A percentile compares a stretch with the other conserved stretches of the same genome.
phyloP scores from a whole-genome alignment of 2,888 invertebrate genomes.

The Cepaea hortensis region DNA sequence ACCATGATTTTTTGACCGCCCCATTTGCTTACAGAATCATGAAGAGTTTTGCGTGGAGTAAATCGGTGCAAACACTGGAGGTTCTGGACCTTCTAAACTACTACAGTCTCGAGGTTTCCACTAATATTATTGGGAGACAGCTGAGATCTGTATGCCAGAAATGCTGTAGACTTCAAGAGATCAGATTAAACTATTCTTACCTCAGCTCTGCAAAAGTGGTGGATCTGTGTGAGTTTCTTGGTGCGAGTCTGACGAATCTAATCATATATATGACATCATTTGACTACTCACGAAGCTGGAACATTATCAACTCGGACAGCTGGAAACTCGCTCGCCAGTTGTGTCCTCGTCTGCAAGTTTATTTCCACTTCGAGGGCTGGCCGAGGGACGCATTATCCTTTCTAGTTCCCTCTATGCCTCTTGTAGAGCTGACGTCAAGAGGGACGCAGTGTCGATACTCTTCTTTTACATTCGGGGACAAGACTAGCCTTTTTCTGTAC shows the following conservation, averaged over 20 bases:
- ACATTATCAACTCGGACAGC: conserved; percentile 18
- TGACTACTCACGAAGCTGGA: conserved; percentile 10
- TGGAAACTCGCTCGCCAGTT: conserved; percentile 14
- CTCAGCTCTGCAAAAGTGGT: conserved; percentile 15
- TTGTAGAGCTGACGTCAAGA: background rate
- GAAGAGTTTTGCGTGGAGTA: conserved; percentile 15
- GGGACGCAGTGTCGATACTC: conserved; percentile 35
- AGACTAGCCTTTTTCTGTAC: conserved; percentile 9
- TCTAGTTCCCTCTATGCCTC: conserved; percentile 22
- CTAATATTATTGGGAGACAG: background rate
- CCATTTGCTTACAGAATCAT: conserved; percentile 33
- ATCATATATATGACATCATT: background rate
- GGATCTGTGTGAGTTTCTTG: conserved; percentile 13
- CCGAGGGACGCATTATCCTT: background rate
- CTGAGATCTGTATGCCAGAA: conserved; percentile 10
- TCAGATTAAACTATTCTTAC: conserved; percentile 38
- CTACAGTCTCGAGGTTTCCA: conserved; percentile 5
- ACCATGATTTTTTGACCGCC: conserved; percentile 30
- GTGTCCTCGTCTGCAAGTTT: conserved; percentile 29
- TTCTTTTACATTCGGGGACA: background rate
- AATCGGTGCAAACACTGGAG: background rate
- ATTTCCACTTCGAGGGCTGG: conserved; percentile 34
- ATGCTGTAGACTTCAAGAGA: conserved; percentile 29
- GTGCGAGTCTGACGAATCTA: conserved; percentile 10
- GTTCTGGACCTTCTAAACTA: conserved; percentile 25